Conservation (phyloP, 2,888 invertebrate species). For the Ennomos fuscantarius region DNA sequence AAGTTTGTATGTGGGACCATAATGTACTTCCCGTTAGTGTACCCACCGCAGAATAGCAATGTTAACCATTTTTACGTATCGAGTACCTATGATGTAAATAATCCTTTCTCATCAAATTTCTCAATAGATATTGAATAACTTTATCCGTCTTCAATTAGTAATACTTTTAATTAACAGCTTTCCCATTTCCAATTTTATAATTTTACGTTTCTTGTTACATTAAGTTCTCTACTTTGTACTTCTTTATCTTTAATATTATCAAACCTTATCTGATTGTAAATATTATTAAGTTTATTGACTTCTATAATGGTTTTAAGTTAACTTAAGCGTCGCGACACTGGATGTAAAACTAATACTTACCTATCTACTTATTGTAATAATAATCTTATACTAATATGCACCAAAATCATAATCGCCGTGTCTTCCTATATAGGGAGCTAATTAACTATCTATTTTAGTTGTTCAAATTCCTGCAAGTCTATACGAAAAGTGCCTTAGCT, state of each 20-base stretch:
- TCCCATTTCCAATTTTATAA: too few species aligned
- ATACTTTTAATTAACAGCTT: too few species aligned
- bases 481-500: conserved; percentile 18
- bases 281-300: conserved; percentile 16
- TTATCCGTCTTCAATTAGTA: too few species aligned
- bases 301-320: conserved; percentile 14
- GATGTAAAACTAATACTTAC: conserved; percentile 2
- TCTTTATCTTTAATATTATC: background rate
- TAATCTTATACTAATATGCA: conserved; percentile 18
- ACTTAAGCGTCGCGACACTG: background rate
- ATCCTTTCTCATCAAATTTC: too few species aligned
- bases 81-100: background rate
- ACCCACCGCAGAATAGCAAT: conserved; percentile 36
- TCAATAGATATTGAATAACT: too few species aligned
- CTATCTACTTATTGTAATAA: background rate
- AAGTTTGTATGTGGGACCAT: conserved; percentile 37
- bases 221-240: background rate
- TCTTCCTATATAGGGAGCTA: too few species aligned
- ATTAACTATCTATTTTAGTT: too few species aligned
- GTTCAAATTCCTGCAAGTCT: too few species aligned
- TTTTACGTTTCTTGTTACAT: too few species aligned
- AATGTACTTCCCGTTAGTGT: conserved; percentile 26
- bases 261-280: conserved; percentile 22
- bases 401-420: conserved; percentile 2
- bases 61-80: conserved; percentile 19